Conservation (phyloP, 2,113 vertebrate species). For the Fregata magnificens region DNA sequence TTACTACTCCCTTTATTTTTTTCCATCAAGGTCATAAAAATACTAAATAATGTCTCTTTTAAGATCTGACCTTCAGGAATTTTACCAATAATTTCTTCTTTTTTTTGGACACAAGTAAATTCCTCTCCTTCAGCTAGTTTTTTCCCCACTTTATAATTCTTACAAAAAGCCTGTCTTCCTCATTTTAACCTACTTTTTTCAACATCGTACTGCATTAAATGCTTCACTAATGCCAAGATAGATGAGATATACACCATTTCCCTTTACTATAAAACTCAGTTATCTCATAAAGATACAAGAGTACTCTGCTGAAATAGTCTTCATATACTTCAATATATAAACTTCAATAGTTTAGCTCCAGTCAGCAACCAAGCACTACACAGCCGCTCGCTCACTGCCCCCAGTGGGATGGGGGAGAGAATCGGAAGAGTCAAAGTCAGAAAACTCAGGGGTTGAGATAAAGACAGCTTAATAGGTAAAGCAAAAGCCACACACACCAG, state of each 20-base stretch:
- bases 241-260: neutral
- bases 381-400: too few species aligned
- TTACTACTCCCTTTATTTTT: neutral
- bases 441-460: too few species aligned
- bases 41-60: neutral
- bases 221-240: neutral
- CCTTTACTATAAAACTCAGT: neutral
- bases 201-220: neutral
- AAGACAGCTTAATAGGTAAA: too few species aligned
- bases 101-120: neutral
- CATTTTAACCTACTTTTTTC: neutral
- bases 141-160: neutral
- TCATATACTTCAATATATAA: too few species aligned
- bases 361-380: too few species aligned
- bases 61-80: neutral
- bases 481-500: too few species aligned
- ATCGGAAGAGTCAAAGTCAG: too few species aligned
- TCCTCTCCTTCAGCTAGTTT: neutral
- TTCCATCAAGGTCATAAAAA: neutral
- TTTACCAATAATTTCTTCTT: neutral
- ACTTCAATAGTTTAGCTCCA: too few species aligned
- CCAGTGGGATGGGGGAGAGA: too few species aligned
- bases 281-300: neutral
- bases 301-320: neutral
- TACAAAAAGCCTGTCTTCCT: neutral